phyloP scores from a whole-genome alignment of 2,797 vertebrate genomes.

The Sebastiscus albofasciatus region DNA sequence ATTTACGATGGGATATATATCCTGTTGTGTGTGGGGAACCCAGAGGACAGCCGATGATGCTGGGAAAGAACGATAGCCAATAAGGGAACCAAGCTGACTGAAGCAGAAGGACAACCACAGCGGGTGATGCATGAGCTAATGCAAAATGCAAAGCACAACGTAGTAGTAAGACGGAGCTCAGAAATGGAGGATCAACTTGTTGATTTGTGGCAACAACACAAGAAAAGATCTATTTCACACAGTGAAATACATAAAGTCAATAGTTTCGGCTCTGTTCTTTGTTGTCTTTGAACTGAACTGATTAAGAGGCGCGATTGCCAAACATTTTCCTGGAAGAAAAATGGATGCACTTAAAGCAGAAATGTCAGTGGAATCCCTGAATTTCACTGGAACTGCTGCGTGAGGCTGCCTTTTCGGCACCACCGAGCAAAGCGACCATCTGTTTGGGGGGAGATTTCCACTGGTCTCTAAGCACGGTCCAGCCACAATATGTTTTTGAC shows the following conservation, averaged over 20 bases:
- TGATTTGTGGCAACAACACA: too few relatives aligned
- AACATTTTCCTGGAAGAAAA: too few relatives aligned
- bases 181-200: too few relatives aligned
- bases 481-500: constrained; percentile 13
- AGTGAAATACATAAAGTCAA: background rate
- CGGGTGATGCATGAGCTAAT: too few relatives aligned
- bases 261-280: background rate
- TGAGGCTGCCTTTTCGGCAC: background rate
- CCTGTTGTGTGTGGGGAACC: too few relatives aligned
- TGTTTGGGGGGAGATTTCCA: constrained; percentile 35
- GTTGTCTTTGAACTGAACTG: background rate
- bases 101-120: too few relatives aligned
- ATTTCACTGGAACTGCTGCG: background rate
- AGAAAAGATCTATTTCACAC: background rate
- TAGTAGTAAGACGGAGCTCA: too few relatives aligned
- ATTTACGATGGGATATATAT: too few relatives aligned
- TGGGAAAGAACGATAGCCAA: too few relatives aligned
- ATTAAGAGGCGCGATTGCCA: background rate
- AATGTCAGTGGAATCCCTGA: constrained; percentile 15
- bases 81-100: too few relatives aligned
- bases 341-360: background rate
- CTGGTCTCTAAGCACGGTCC: constrained; percentile 12
- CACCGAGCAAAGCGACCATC: constrained; percentile 14
- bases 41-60: too few relatives aligned
- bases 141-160: too few relatives aligned